Evolutionary conservation across 1,140 invertebrate species (phyloP).

Genomic region (Coenobita brevimanus): DNA sequence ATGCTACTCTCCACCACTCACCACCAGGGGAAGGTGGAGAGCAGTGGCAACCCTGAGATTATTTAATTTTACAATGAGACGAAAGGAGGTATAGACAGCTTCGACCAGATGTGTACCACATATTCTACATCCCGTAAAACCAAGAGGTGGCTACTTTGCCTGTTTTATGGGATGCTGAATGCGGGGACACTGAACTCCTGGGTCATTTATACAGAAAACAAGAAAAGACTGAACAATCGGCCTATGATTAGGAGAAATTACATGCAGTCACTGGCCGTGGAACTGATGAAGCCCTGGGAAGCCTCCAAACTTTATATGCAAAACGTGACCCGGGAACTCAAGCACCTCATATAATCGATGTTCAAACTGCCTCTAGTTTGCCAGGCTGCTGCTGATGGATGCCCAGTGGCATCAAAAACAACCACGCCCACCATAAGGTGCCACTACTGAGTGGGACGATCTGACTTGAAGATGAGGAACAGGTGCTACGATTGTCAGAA

Average conservation of each 20-base stretch:
- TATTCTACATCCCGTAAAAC: neutral
- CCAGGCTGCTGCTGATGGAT: neutral
- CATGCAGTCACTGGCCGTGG: too few relatives aligned
- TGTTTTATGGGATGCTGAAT: neutral
- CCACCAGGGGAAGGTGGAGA: neutral
- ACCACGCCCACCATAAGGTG: too few relatives aligned
- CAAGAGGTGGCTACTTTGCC: neutral
- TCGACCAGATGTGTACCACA: neutral
- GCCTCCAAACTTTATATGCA: neutral
- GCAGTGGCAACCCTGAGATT: neutral
- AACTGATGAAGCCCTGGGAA: neutral
- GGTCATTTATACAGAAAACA: neutral
- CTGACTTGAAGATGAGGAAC: too few relatives aligned
- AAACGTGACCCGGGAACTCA: neutral
- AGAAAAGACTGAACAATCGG: neutral
- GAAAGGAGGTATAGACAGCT: neutral
- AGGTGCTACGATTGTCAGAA: too few relatives aligned
- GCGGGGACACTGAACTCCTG: neutral
- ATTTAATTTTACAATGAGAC: neutral
- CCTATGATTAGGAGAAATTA: too few relatives aligned
- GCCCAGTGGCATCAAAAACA: neutral
- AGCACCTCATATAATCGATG: neutral
- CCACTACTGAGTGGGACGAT: too few relatives aligned
- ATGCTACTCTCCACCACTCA: neutral
- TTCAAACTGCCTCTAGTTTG: neutral